phyloP scores from a whole-genome alignment of 2,113 vertebrate species.

The Centropus unirufus region DNA sequence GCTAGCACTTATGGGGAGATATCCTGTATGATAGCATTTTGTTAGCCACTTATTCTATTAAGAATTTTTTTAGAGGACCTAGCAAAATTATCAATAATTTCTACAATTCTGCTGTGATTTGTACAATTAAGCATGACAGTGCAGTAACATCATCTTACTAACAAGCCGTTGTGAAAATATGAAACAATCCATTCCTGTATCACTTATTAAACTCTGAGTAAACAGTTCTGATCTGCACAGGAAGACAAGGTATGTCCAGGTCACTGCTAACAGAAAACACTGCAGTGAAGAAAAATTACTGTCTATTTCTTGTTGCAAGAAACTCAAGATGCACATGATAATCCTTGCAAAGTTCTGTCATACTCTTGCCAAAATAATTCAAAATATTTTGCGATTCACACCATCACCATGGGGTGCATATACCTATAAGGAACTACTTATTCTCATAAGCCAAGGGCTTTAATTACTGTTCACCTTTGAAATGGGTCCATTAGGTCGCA shows the following conservation, averaged over 20 bases:
- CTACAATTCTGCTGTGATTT: neutral
- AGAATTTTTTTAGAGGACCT: neutral
- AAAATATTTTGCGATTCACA: neutral
- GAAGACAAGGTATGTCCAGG: neutral
- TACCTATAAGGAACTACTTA: neutral
- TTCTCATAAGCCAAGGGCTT: neutral
- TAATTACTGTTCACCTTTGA: neutral
- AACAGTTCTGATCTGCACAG: neutral
- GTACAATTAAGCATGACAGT: neutral
- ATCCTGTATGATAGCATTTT: neutral
- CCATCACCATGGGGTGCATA: neutral
- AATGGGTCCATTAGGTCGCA: neutral
- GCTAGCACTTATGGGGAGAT: neutral
- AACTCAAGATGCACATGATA: neutral
- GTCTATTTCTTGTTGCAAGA: neutral
- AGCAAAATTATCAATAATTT: neutral
- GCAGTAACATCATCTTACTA: neutral
- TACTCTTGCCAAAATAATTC: neutral
- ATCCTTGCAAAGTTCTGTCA: neutral
- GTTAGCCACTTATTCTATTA: neutral
- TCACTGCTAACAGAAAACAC: neutral
- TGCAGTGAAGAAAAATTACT: neutral
- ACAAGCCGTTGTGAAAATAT: neutral
- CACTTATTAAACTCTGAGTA: neutral
- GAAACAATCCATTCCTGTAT: neutral